Evolutionary conservation across 2,113 vertebrate species (phyloP).

Genomic region (Centrocercus urophasianus): DNA sequence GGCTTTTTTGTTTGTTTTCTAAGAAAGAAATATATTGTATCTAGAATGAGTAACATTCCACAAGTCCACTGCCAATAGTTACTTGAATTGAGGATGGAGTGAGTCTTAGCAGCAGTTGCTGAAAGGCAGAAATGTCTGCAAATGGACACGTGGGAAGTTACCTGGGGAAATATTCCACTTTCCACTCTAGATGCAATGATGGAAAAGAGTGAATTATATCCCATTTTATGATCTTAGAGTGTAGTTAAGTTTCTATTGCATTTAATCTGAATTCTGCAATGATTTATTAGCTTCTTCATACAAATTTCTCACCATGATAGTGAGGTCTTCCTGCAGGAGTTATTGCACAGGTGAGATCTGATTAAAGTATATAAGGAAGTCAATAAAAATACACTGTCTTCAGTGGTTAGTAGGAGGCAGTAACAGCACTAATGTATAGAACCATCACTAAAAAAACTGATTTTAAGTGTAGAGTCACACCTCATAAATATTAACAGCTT

Average conservation of each 20-base stretch:
- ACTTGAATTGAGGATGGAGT: background rate
- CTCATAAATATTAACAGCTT: background rate
- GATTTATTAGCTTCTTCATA: background rate
- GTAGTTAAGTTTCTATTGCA: background rate
- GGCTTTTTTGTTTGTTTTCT: background rate
- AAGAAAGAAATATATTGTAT: background rate
- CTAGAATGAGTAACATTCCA: background rate
- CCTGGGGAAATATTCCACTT: background rate
- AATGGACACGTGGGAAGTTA: background rate
- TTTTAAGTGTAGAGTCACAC: background rate
- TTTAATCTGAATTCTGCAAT: background rate
- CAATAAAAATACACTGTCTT: background rate
- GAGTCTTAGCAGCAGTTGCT: background rate
- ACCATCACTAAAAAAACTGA: background rate
- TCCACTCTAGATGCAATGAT: background rate
- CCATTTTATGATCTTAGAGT: background rate
- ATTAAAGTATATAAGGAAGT: background rate
- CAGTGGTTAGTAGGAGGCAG: background rate
- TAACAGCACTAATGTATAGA: background rate
- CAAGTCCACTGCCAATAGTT: background rate
- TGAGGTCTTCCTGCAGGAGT: background rate
- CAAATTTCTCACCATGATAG: rapidly evolving
- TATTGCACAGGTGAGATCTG: background rate
- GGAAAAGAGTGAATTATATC: background rate
- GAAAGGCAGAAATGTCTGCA: background rate